These are phyloP conservation scores for Columba janthina DNA, from an alignment of 2,113 vertebrate genomes.

Conservation along the genomic window DNA sequence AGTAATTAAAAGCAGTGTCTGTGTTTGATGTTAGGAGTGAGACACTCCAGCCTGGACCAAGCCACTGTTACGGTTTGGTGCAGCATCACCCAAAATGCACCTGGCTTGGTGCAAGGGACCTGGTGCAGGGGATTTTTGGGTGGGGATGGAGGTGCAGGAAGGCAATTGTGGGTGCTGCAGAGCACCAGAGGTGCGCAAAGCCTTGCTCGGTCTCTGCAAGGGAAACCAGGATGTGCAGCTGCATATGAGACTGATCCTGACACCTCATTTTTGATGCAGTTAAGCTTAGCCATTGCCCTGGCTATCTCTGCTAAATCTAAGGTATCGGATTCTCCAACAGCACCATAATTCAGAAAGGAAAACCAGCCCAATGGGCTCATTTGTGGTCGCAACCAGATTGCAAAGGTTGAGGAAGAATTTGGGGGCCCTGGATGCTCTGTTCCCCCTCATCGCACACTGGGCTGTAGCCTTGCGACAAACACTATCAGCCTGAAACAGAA, in stretches of 20 bases:
- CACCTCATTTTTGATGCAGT: not conserved
- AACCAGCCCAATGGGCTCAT: not conserved
- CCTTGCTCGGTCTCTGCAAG: accelerated
- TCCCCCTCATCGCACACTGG: accelerated
- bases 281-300: not conserved
- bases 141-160: not conserved
- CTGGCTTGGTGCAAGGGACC: not conserved
- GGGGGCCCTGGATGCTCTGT: not conserved
- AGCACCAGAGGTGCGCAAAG: not conserved
- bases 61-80: accelerated
- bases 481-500: not conserved
- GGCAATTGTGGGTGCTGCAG: accelerated
- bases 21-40: not conserved
- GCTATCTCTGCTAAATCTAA: not conserved
- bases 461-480: not conserved
- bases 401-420: not conserved
- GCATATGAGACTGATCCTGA: not conserved
- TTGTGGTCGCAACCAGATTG: not conserved
- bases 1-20: not conserved
- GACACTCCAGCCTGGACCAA: not conserved
- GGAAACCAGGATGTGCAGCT: not conserved
- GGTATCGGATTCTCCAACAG: not conserved
- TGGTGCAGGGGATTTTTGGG: accelerated
- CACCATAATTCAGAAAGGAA: not conserved
- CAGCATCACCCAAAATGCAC: not conserved